Evolutionary conservation across 1,140 invertebrate genomes (phyloP), one percentile per base, ranked within the genome.

Genomic region (Drosophila parvula): DNA sequence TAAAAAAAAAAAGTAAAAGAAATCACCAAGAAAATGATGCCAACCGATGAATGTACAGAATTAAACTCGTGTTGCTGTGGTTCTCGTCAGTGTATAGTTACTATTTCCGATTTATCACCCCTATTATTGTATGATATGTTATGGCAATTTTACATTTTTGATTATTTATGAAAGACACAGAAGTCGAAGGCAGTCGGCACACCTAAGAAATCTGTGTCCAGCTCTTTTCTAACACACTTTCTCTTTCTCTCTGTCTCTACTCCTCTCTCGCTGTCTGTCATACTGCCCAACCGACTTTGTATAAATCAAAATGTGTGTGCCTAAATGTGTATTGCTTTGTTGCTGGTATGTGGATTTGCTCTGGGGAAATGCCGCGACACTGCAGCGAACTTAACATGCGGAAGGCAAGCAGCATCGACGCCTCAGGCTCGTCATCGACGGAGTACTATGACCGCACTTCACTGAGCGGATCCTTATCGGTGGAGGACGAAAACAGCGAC

Each of bases 401-500:
- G 16, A 91, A 88, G 48, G 81, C 90, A n/a, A 71, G 68, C 58
- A 91, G 88, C 67, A 67, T 90, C 5, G 90, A 91, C 48, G 81
- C 76, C 9, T 58, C 60, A 16, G 78, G 79, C 27, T 77, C 83
- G 7, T 83, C 84, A 11, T 83, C 83, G 9, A 56, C 78, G 28
- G 83, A 90, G 27, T 81, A 81, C 48, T 86, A 78, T 41, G 84
- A 91, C 38, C 68, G 74, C 27, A 79, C 51, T 48, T 89, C 90
- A 38, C 79, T 86, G 16, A 91, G 90, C 61, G 90, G 90, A n/a
- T 92, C 91, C 12, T 64, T 92, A 8, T 91, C 90, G 1, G 85
- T 91, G 28, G 90, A 91, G 64, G 91, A 92, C 59, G 91, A 92
- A 60, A 92, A 92, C 22, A 92, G 91, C 60, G 91, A 92, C 56